Evolutionary conservation across 2,888 invertebrate genomes (phyloP).

Genomic region (Phaonia tiefii): DNA sequence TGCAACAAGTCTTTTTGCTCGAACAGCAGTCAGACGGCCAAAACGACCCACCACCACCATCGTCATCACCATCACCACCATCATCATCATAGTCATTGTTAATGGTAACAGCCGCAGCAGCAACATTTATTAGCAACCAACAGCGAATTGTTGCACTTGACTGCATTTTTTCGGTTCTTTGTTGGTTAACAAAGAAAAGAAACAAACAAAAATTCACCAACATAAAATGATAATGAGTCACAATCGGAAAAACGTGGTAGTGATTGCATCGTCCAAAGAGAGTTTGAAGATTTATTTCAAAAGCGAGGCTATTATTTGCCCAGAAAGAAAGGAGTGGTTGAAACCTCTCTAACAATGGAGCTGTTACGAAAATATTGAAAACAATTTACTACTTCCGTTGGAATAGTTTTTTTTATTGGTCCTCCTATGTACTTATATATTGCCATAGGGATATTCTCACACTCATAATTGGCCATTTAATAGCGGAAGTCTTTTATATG

Average conservation of each 20-base stretch:
- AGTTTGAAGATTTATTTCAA: neutral
- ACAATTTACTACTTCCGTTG: neutral
- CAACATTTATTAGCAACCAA: conserved; percentile 40
- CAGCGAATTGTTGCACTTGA: conserved; percentile 65
- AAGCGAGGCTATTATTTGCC: neutral
- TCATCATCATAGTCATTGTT: neutral
- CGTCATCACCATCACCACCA: neutral
- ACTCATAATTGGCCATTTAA: no score
- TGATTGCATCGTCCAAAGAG: neutral
- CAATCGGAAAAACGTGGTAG: conserved; percentile 35
- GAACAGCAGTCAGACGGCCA: conserved; percentile 46
- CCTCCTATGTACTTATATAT: no score
- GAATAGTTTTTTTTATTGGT: neutral
- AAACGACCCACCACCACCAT: conserved; percentile 34
- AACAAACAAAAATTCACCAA: conserved; percentile 25
- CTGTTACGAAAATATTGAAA: conserved; percentile 3
- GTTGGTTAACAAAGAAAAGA: conserved; percentile 33
- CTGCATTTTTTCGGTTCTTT: conserved; percentile 56
- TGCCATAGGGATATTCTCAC: no score
- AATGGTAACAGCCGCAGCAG: neutral
- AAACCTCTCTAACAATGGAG: neutral
- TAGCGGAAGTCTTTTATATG: no score
- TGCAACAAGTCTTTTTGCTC: conserved; percentile 59
- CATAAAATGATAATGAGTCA: conserved; percentile 51
- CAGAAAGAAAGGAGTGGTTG: conserved; percentile 25